Base-by-base conservation (phyloP, 1,140 invertebrate genomes). In the Drosophila leontia region DNA sequence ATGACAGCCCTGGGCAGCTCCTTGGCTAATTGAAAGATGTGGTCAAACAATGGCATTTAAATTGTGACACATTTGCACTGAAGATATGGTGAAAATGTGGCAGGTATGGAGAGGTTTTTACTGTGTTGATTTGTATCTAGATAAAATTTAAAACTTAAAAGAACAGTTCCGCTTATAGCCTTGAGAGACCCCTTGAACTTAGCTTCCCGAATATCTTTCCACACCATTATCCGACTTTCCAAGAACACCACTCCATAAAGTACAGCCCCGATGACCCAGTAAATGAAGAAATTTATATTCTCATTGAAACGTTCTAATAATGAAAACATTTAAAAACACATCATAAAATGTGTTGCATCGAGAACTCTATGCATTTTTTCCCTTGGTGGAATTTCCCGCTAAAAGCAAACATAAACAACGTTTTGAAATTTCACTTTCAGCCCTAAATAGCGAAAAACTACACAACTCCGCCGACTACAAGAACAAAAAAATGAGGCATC, bases 251-350 rank as follows among this genome's bases (percentile, higher is more conserved):
- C 53, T 37, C 13, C 37, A 35, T 70, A 19, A 50, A 75, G 60
- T 50, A 57, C 42, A 37, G 12, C 35, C 53, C 53, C 45, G 51
- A 70, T 86, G 83, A 88, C 83, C 84, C 62, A 87, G 80, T 87
- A 80, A 83, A 77, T 84, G 47, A 42, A 42, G 17, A 58, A 83
- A 88, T 88, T 84, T 88, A 87, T 87, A 64, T 84, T 68, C 84
- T 78, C 72, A 88, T 79, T 84, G 80, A 78, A 87, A 81, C 65
- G 65, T 56, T 56, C 65, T 90, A 71, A 81, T 84, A 87, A 90
- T 84, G 74, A 71, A 88, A 84, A 81, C 84, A 88, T 90, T 90
- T 90, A 81, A 84, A 71, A 87, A 75, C 84, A 80, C 84, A 88
- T 87, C 84, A 90, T 87, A 90, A 88, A 87, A 62, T 44, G 26